Percentiles rank a stretch among this genome's conserved stretches.
phyloP scores from a whole-genome alignment of 2,113 vertebrate species.

The Trogon surrucura region DNA sequence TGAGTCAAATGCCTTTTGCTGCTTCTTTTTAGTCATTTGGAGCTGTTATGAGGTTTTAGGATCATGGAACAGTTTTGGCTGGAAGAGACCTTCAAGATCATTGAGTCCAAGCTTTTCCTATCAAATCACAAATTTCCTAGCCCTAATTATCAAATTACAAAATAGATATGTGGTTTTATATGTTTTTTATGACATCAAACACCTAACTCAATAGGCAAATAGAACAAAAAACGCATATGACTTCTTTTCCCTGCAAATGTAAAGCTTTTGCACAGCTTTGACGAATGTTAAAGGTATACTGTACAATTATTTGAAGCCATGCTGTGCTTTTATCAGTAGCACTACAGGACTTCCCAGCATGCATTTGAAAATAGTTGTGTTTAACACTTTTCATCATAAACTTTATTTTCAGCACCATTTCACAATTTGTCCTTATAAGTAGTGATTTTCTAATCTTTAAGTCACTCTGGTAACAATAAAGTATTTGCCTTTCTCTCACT shows the following conservation, averaged over 20 bases:
- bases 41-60: background rate
- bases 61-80: too few relatives aligned
- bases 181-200: background rate
- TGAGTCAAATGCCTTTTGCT: background rate
- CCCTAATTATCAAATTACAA: background rate
- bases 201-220: background rate
- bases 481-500: background rate
- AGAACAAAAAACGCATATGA: background rate
- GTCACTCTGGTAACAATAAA: background rate
- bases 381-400: slow-evolving; percentile 12
- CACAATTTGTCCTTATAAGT: background rate
- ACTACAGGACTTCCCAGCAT: background rate
- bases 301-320: background rate
- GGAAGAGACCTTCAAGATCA: too few relatives aligned
- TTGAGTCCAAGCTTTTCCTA: too few relatives aligned
- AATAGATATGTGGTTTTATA: background rate
- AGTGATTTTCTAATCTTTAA: background rate
- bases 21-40: background rate
- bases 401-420: slow-evolving; percentile 12
- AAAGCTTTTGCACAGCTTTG: background rate
- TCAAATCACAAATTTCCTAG: background rate
- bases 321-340: background rate
- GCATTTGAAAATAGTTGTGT: slow-evolving; percentile 1
- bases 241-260: background rate
- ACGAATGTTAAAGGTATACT: background rate